These are phyloP conservation scores for Trichogramma evanescens DNA, from an alignment of 2,888 invertebrate genomes.

Conservation along the genomic window DNA sequence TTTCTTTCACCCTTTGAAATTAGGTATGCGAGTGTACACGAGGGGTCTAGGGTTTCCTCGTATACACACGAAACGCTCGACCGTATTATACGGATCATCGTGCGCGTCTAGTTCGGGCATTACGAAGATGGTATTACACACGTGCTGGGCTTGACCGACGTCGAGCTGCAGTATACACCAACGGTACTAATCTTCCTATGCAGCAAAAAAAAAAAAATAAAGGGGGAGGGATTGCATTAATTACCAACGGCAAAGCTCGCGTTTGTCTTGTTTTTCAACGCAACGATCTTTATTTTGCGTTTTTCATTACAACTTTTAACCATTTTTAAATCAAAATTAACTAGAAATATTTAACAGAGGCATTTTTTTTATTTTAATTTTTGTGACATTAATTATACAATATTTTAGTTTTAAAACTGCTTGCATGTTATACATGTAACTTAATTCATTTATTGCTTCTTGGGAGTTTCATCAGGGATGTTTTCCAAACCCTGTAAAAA, in stretches of 20 bases:
- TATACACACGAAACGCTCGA: no score
- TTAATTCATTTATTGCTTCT: not conserved
- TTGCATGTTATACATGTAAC: not conserved
- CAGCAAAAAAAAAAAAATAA: no score
- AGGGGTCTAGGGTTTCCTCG: no score
- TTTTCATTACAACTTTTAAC: not conserved
- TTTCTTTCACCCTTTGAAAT: not conserved
- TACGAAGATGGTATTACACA: slow-evolving; percentile 15
- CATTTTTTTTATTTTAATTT: not conserved
- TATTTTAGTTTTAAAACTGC: not conserved
- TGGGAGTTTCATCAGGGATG: slow-evolving; percentile 21
- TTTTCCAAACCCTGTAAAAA: slow-evolving; percentile 25
- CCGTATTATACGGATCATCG: no score
- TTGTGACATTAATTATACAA: not conserved
- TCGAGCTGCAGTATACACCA: no score
- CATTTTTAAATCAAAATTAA: not conserved
- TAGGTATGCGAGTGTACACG: not conserved
- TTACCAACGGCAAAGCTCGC: not conserved
- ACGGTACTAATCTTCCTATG: no score
- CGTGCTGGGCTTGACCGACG: not conserved
- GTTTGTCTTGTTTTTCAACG: not conserved
- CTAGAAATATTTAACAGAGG: no score
- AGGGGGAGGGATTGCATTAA: not conserved
- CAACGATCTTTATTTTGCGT: not conserved
- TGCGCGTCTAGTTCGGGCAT: no score